Evolutionary conservation across 2,797 vertebrate genomes (phyloP).

Genomic region (Danio tinwini): DNA sequence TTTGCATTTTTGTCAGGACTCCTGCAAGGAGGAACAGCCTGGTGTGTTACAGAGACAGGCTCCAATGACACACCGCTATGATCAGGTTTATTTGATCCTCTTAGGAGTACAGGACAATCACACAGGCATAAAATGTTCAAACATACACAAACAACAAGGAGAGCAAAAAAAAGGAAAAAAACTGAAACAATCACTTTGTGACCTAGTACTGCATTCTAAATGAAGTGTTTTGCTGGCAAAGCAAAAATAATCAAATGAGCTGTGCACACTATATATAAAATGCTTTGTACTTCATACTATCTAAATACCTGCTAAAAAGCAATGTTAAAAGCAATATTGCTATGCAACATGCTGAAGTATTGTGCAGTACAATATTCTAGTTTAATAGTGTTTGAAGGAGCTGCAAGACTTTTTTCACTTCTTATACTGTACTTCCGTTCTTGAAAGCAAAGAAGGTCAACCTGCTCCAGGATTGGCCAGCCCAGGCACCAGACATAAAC

Average conservation of each 20-base stretch:
- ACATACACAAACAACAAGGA: conserved; percentile 18
- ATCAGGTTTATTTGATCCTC: conserved; percentile 27
- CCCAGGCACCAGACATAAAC: no score
- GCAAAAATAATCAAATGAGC: neutral
- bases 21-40: conserved; percentile 18
- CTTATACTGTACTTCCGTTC: no score
- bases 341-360: no score
- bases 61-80: conserved; percentile 8
- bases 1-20: conserved; percentile 63
- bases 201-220: neutral
- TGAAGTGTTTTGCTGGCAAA: neutral
- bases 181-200: neutral
- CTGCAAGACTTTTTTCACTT: no score
- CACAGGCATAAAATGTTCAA: neutral
- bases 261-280: neutral
- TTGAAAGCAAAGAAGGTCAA: no score
- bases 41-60: neutral
- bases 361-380: no score
- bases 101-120: neutral
- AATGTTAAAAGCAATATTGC: neutral
- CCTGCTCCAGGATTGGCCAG: no score
- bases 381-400: no score
- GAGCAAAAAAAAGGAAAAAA: neutral
- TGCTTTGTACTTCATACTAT: neutral
- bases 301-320: neutral